Percentiles rank a stretch among this genome's conserved stretches.
These are phyloP conservation scores for Drosophila longiperda DNA, from an alignment of 2,888 invertebrate genomes.

Conservation along the genomic window DNA sequence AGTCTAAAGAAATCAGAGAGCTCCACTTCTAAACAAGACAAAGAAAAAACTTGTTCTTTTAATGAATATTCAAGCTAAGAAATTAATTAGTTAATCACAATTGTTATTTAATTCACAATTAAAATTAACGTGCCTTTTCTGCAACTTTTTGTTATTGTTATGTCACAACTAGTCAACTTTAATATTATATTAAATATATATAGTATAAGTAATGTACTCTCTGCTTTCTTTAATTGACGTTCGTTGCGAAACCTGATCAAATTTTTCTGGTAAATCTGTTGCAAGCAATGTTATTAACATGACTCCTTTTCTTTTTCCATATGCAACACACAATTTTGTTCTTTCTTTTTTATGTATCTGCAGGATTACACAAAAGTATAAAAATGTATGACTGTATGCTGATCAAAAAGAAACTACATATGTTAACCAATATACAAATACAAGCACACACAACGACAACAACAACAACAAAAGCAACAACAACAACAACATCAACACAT, in stretches of 20 bases:
- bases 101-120: neutral
- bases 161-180: neutral
- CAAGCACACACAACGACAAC: constrained; percentile 21
- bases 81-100: neutral
- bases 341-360: constrained; percentile 36
- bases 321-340: constrained; percentile 17
- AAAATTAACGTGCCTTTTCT: neutral
- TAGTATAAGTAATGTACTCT: constrained; percentile 4
- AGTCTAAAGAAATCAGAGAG: constrained; percentile 29
- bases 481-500: constrained; percentile 20
- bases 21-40: neutral
- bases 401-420: constrained; percentile 35
- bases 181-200: neutral
- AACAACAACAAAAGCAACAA: constrained; percentile 17
- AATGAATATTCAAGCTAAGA: neutral
- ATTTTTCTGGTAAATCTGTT: constrained; percentile 28
- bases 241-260: constrained; percentile 1
- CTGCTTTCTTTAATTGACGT: constrained; percentile 30
- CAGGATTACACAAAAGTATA: constrained; percentile 43
- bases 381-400: constrained; percentile 42
- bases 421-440: constrained; percentile 31
- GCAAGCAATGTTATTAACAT: constrained; percentile 64
- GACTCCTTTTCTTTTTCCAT: constrained; percentile 38
- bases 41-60: neutral
- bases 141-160: neutral